These are phyloP conservation scores for Tragopan temminckii DNA, from an alignment of 2,797 vertebrate species.

Conservation along the genomic window DNA sequence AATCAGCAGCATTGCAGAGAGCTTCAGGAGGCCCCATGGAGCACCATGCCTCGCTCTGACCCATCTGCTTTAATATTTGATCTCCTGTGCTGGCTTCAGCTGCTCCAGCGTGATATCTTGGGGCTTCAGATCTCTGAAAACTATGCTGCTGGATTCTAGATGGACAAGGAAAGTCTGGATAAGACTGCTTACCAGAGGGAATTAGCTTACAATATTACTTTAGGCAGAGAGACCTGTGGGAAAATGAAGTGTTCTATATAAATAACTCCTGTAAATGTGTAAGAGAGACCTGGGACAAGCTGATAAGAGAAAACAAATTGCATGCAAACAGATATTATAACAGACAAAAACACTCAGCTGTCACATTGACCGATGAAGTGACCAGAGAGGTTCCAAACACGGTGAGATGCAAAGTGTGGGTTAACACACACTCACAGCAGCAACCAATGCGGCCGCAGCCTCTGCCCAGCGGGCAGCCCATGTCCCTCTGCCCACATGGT, in stretches of 20 bases:
- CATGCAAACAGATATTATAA: not conserved
- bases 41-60: not conserved
- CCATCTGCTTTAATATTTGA: not conserved
- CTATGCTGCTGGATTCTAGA: not conserved
- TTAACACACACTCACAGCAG: not conserved
- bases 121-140: conserved; percentile 17
- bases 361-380: not conserved
- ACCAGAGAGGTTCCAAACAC: not conserved
- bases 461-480: not conserved
- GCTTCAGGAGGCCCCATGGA: not conserved
- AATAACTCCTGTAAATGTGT: not conserved
- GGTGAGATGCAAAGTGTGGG: not conserved
- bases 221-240: not conserved
- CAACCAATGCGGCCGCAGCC: fast-evolving
- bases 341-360: not conserved
- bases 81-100: conserved; percentile 4
- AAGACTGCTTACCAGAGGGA: conserved; percentile 5
- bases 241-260: not conserved
- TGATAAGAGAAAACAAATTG: conserved; percentile 25
- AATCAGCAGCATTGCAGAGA: not conserved
- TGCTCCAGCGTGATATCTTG: not conserved
- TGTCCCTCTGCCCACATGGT: not conserved
- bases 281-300: not conserved
- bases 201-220: conserved; percentile 8
- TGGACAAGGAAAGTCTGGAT: not conserved